Evolutionary conservation across 2,888 invertebrate genomes (phyloP).

Genomic region (Sinelater perroti): DNA sequence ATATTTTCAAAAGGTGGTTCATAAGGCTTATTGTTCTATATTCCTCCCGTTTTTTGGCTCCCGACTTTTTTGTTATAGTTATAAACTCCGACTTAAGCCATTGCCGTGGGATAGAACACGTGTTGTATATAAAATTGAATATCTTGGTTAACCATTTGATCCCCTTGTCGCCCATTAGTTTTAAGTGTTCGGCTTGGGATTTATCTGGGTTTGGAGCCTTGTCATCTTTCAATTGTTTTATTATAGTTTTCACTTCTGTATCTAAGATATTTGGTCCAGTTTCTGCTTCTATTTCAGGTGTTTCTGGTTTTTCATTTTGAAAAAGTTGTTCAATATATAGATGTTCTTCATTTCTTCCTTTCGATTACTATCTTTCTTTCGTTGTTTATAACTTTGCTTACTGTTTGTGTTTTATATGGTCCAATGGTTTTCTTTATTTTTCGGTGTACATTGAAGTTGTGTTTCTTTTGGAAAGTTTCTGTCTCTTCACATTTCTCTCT

Average conservation of each 20-base stretch:
- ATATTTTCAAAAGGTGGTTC: conserved; percentile 3
- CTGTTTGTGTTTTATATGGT: not conserved
- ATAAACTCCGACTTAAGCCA: not conserved
- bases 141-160: conserved; percentile 1
- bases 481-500: conserved; percentile 1
- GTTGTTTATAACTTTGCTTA: not conserved
- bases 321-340: not conserved
- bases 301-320: not conserved
- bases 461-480: conserved; percentile 1
- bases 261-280: not conserved
- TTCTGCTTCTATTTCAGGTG: not conserved
- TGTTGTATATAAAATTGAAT: not conserved
- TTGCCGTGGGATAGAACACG: conserved; percentile 1
- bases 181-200: not conserved
- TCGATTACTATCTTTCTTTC: not conserved
- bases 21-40: conserved; percentile 4
- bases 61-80: no score
- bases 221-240: not conserved
- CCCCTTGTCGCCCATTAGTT: not conserved
- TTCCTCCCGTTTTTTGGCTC: not conserved
- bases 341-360: no score
- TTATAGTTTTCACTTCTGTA: not conserved
- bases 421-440: conserved; percentile 1
- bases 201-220: conserved; percentile 3
- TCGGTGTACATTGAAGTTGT: not conserved